Evolutionary conservation across 2,888 invertebrate genomes (phyloP), one percentile per base, ranked within the genome.

Genomic region (Agrochola lychnidis): DNA sequence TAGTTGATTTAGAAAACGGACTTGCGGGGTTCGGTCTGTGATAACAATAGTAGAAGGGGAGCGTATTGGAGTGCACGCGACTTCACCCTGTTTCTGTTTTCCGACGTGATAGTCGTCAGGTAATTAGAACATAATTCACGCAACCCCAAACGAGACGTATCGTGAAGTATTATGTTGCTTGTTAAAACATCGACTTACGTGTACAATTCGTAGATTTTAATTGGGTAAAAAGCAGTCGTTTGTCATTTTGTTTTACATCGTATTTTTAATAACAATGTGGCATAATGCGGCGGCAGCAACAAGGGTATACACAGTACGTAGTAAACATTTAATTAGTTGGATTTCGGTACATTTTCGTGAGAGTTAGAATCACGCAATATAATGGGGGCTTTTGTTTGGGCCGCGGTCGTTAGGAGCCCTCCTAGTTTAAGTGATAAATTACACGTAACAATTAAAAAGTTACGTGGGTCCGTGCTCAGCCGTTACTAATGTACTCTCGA

Each of bases 311-410:
- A 84, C 88, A 84, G 87, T 87, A 82, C 77, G 87, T 90, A 89
- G 92, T 93, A 91, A 94, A 94, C 91, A 94, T 95, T 94, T 95
- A 95, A 95, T 95, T 95, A 95, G 93, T 90, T 91, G 88, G 89
- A 91, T 91, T 94, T 85, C 81, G 89, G 91, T 92, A 91, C 89
- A 90, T 93, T 93, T 94, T 93, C 91, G 89, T 89, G 90, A 86
- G 87, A 90, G 92, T 93, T 88, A 82, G 85, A 85, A 90, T 92
- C 95, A 95, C 94, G 95, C 95, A 90, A 94, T 90, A 85, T 87
- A 89, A 91, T 87, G 87, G 88, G 88, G 86, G 91, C 91, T 92
- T 87, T 92, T 92, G 93, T 92, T 91, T 90, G 82, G 87, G 82
- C 89, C 86, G 86, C 64, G 88, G 81, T 85, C 85, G 87, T 87